These are phyloP conservation scores for Trochalopteron elliotii DNA, from an alignment of 2,113 vertebrate genomes.

Conservation along the genomic window DNA sequence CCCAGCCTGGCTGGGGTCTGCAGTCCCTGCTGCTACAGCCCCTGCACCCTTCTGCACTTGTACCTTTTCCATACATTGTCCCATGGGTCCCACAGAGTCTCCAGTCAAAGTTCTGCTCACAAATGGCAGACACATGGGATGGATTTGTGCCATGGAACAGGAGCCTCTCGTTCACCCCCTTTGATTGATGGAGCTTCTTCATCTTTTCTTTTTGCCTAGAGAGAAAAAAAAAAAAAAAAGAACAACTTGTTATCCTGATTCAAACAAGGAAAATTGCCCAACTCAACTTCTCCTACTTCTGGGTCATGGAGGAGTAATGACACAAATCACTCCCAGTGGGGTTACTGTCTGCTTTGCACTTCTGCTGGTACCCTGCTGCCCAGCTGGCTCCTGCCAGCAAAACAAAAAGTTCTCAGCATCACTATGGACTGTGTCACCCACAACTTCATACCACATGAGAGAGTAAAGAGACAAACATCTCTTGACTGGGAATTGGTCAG, in stretches of 20 bases:
- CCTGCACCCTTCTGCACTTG: not conserved
- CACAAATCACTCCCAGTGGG: not conserved
- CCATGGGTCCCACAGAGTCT: conserved; percentile 86
- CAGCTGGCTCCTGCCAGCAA: conserved; percentile 8
- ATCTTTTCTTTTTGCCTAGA: conserved; percentile 90
- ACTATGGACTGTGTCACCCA: not conserved
- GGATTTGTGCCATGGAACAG: conserved; percentile 88
- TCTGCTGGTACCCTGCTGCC: conserved; percentile 1
- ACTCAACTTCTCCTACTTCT: not conserved
- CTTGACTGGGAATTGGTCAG: not conserved
- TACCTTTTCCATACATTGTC: conserved; percentile 89
- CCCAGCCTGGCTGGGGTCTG: not conserved
- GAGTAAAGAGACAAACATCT: not conserved
- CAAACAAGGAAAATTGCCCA: not conserved
- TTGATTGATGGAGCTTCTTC: conserved; percentile 69
- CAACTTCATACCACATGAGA: not conserved
- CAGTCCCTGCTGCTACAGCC: not conserved
- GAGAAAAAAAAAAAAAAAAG: not conserved
- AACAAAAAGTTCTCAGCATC: conserved; percentile 32
- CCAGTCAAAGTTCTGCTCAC: conserved; percentile 91
- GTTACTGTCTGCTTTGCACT: not conserved
- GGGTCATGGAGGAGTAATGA: not conserved
- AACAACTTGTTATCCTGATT: not conserved
- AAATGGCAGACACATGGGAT: conserved; percentile 75
- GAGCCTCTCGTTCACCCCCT: conserved; percentile 71